Conservation (phyloP, 1,140 invertebrate genomes). For the Periplaneta americana region DNA sequence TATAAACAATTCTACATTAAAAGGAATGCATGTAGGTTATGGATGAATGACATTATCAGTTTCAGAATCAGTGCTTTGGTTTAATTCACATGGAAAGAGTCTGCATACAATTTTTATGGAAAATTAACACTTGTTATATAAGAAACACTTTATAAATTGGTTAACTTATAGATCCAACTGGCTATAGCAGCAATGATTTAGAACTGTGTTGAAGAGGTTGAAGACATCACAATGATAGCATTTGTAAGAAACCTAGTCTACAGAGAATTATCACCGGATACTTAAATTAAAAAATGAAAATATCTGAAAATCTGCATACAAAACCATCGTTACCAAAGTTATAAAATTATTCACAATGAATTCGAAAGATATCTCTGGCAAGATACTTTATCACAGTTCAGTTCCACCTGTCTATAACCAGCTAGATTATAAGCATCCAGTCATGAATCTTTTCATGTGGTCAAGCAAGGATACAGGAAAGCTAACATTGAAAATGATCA, state of each 20-base stretch:
- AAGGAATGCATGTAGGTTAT: neutral
- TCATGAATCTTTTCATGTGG: neutral
- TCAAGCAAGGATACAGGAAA: neutral
- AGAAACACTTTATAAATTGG: neutral
- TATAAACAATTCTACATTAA: neutral
- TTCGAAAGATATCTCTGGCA: no score
- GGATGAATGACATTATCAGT: neutral
- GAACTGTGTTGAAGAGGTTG: neutral
- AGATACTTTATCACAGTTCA: no score
- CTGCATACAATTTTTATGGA: neutral
- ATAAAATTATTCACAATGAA: no score
- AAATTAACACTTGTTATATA: neutral
- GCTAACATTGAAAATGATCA: no score
- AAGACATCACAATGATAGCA: neutral
- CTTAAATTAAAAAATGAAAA: no score
- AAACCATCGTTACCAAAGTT: no score
- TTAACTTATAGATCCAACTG: neutral
- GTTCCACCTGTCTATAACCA: no score
- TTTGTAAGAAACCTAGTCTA: no score
- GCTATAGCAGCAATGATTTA: neutral
- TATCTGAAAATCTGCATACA: no score
- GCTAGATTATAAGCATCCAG: neutral
- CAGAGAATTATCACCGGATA: no score
- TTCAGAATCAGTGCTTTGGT: neutral
- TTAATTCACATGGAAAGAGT: neutral